phyloP scores from a whole-genome alignment of 2,888 invertebrate genomes.

The Apotomis turbidana region DNA sequence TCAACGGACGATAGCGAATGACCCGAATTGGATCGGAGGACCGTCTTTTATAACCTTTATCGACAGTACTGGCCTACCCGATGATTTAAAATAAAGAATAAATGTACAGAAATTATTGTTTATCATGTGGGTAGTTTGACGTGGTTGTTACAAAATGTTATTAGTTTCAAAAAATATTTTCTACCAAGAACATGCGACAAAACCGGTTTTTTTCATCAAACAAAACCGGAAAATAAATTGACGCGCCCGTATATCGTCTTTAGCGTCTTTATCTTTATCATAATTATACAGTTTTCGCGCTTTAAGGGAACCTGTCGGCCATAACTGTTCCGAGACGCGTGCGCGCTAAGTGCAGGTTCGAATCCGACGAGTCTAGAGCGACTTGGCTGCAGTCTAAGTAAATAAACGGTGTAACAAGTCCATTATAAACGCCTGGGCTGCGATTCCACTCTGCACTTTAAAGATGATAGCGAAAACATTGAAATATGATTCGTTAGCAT shows the following conservation, averaged over 20 bases:
- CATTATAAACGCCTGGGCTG: neutral
- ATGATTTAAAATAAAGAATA: too few relatives aligned
- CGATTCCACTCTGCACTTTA: too few relatives aligned
- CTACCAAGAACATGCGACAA: neutral
- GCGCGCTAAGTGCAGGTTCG: slow-evolving; percentile 55
- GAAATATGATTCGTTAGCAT: too few relatives aligned
- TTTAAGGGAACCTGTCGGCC: slow-evolving; percentile 60
- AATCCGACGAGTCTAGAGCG: neutral
- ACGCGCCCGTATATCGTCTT: neutral
- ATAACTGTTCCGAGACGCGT: slow-evolving; percentile 66
- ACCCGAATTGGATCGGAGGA: too few relatives aligned
- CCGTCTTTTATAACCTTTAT: too few relatives aligned
- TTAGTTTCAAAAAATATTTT: too few relatives aligned
- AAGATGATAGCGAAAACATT: too few relatives aligned
- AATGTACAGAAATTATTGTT: too few relatives aligned
- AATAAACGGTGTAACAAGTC: neutral
- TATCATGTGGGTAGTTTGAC: too few relatives aligned
- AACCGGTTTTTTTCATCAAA: neutral
- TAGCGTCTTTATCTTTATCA: slow-evolving; percentile 5
- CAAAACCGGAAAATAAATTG: neutral
- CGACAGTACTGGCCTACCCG: too few relatives aligned
- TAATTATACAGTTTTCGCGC: slow-evolving; percentile 39
- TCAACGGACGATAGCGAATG: too few relatives aligned
- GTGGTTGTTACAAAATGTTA: too few relatives aligned
- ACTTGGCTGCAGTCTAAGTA: neutral